These are phyloP conservation scores for Ceryle rudis DNA, from an alignment of 2,797 vertebrate genomes.

Conservation along the genomic window DNA sequence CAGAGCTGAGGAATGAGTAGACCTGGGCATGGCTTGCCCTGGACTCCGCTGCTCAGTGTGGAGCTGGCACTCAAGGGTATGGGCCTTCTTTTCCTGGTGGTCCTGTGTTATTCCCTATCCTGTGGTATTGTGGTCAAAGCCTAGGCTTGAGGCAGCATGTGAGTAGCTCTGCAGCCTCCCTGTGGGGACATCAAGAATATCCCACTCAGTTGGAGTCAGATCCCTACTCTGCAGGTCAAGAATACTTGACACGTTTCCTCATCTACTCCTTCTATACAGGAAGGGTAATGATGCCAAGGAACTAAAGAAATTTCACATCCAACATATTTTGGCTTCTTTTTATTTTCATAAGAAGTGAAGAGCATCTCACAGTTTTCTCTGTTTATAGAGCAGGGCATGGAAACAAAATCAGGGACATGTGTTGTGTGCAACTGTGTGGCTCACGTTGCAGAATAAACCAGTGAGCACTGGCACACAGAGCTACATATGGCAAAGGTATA, in stretches of 20 bases:
- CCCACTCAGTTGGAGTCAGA: not conserved
- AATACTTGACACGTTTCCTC: not conserved
- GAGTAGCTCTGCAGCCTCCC: not conserved
- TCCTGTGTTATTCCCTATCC: not conserved
- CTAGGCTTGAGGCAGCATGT: accelerated
- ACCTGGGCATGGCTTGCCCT: not conserved
- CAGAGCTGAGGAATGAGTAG: not conserved
- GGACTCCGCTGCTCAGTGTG: not conserved
- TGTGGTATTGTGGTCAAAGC: not conserved
- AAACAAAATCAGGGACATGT: not conserved
- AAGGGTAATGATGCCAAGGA: not conserved
- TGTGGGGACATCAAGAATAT: not conserved
- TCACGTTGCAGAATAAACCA: not conserved
- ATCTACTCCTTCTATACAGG: not conserved
- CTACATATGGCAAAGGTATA: not conserved
- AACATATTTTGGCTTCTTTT: not conserved
- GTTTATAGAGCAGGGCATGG: not conserved
- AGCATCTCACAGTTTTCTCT: not conserved
- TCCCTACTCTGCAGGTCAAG: not conserved
- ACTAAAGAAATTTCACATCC: not conserved
- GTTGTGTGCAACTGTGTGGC: not conserved
- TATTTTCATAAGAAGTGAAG: not conserved
- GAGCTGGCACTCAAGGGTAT: not conserved
- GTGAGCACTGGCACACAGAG: not conserved
- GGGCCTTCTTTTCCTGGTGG: not conserved